A percentile compares a stretch with the other conserved stretches of the same genome.
Evolutionary conservation across 37 sponge, comb jelly and placozoan genomes (phyloP).

Genomic region (Ianthella basta): DNA sequence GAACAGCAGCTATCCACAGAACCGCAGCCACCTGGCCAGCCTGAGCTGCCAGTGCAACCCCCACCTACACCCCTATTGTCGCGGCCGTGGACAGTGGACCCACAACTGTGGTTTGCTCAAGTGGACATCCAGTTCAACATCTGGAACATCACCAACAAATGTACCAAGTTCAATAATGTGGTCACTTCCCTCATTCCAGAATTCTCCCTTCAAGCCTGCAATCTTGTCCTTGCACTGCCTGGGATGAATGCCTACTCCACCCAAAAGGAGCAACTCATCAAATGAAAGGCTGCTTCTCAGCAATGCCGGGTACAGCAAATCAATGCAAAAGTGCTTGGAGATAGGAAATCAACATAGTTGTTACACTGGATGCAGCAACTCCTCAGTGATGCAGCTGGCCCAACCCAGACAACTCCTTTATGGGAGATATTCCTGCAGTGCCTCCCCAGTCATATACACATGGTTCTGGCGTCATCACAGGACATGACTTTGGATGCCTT

Average conservation of each 20-base stretch:
- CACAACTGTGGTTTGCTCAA: too few species aligned
- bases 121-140: too few species aligned
- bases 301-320: constrained; percentile 23
- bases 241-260: constrained; percentile 11
- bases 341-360: constrained; percentile 20
- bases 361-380: constrained; percentile 34
- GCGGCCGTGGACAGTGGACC: too few species aligned
- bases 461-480: constrained; percentile 40
- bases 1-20: too few species aligned
- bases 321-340: constrained; percentile 25
- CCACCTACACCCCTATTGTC: too few species aligned
- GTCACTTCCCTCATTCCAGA: neutral
- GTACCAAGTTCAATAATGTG: neutral
- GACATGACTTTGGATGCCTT: constrained; percentile 19
- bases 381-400: constrained; percentile 17
- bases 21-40: too few species aligned
- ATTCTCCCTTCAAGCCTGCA: neutral
- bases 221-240: constrained; percentile 25
- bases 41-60: too few species aligned
- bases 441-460: constrained; percentile 27
- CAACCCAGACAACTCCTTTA: neutral
- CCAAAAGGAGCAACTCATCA: constrained; percentile 6
- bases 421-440: constrained; percentile 50
- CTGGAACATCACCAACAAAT: too few species aligned
- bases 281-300: constrained; percentile 22